Conservation (phyloP, 2,113 vertebrate species). For the Prunella fulvescens region DNA sequence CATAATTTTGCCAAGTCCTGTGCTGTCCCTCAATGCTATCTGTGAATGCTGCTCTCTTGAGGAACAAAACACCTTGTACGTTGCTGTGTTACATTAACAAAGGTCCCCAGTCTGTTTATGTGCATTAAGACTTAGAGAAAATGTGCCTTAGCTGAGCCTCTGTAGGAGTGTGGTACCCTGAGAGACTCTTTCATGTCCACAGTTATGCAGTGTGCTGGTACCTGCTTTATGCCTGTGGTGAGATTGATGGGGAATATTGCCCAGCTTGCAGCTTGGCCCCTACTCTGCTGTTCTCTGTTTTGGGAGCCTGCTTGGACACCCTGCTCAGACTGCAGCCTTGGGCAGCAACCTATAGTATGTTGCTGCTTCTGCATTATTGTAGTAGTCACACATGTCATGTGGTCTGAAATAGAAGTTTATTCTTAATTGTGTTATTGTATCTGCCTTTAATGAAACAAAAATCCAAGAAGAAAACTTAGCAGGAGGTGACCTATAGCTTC, state of each 20-base stretch:
- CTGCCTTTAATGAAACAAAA: background rate
- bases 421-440: background rate
- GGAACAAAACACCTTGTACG: background rate
- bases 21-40: background rate
- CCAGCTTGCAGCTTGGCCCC: background rate
- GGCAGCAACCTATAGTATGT: fast-evolving
- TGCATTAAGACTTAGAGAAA: background rate
- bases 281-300: background rate
- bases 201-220: background rate
- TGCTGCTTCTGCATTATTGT: background rate
- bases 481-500: background rate
- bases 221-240: background rate
- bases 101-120: background rate
- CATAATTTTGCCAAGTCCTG: background rate
- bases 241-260: background rate
- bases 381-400: background rate
- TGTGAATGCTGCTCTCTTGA: background rate
- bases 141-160: background rate
- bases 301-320: background rate
- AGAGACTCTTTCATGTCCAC: background rate
- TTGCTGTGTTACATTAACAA: background rate
- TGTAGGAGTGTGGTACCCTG: background rate
- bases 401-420: background rate
- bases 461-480: background rate
- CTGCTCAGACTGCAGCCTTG: background rate